Percentiles rank a stretch among this genome's conserved stretches.
Conservation (phyloP, 2,797 vertebrate genomes). For the Semaprochilodus insignis region DNA sequence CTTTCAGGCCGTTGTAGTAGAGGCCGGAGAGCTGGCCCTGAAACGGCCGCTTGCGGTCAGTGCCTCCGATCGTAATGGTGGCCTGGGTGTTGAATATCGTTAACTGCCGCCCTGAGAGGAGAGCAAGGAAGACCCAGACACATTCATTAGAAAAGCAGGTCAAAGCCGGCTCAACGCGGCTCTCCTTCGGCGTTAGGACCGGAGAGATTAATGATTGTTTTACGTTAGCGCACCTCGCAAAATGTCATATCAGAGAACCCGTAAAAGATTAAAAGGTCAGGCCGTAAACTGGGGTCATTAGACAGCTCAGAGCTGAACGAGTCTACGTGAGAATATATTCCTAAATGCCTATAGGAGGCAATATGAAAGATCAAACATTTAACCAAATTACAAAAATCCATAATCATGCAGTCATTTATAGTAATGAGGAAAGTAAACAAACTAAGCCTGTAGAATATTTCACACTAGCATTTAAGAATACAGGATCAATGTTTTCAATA, state of each 20-base stretch:
- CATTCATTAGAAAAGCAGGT: conserved; percentile 14
- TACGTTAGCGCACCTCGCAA: conserved; percentile 41
- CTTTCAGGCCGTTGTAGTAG: conserved; percentile 97
- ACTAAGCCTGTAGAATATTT: background rate
- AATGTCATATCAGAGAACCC: conserved; percentile 21
- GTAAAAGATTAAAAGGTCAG: conserved; percentile 47
- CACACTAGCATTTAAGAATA: too few relatives aligned
- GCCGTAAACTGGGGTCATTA: conserved; percentile 47
- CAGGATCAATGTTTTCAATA: too few relatives aligned
- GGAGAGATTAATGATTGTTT: conserved; percentile 41
- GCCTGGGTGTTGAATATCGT: conserved; percentile 99
- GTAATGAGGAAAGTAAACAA: background rate
- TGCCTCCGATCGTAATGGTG: conserved; percentile 93
- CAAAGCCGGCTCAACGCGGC: background rate
- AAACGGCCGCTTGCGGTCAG: conserved; percentile 91
- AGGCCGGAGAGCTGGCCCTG: conserved; percentile 98
- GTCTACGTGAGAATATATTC: conserved; percentile 25
- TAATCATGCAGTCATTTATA: background rate
- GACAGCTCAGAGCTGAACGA: conserved; percentile 29
- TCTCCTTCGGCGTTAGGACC: background rate
- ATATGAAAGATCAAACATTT: conserved; percentile 37
- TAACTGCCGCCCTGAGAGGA: conserved; percentile 90
- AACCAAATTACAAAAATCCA: background rate
- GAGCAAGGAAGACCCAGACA: conserved; percentile 59
- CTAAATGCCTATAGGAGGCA: conserved; percentile 13